Evolutionary conservation across 2,888 invertebrate species (phyloP).

Genomic region (Pantelozetes paolii): DNA sequence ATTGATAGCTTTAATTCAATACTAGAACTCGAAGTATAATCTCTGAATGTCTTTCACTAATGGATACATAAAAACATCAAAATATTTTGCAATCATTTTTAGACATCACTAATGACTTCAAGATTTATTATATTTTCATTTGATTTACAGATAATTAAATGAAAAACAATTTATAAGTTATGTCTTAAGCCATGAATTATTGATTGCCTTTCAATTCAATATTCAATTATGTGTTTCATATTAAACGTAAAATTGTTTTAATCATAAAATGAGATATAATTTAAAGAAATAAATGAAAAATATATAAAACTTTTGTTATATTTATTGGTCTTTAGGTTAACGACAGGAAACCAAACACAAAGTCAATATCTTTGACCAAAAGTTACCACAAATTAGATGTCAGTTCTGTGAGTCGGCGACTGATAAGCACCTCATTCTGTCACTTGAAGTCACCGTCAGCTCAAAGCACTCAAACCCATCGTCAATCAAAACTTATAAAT

Average conservation of each 20-base stretch:
- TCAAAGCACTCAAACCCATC: conserved; percentile 8
- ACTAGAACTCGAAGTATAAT: neutral
- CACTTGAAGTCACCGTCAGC: neutral
- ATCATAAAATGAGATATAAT: no score
- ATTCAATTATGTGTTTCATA: no score
- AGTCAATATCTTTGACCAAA: neutral
- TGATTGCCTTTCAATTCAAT: no score
- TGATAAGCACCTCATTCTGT: conserved; percentile 13
- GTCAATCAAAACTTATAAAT: conserved; percentile 57
- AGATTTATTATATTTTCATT: neutral
- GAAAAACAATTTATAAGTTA: no score
- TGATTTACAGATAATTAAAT: no score
- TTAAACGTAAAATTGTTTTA: no score
- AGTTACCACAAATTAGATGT: neutral
- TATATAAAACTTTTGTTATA: neutral
- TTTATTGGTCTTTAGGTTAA: neutral
- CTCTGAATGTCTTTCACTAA: neutral
- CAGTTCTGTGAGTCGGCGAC: neutral
- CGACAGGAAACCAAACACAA: neutral
- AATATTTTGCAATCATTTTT: neutral
- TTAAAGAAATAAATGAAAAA: no score
- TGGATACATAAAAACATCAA: neutral
- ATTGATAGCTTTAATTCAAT: neutral
- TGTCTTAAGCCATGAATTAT: no score
- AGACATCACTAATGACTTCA: neutral